A percentile compares a stretch with the other conserved stretches of the same genome.
These are phyloP conservation scores for Monopis laevigella DNA, from an alignment of 2,888 invertebrate genomes.

Conservation along the genomic window DNA sequence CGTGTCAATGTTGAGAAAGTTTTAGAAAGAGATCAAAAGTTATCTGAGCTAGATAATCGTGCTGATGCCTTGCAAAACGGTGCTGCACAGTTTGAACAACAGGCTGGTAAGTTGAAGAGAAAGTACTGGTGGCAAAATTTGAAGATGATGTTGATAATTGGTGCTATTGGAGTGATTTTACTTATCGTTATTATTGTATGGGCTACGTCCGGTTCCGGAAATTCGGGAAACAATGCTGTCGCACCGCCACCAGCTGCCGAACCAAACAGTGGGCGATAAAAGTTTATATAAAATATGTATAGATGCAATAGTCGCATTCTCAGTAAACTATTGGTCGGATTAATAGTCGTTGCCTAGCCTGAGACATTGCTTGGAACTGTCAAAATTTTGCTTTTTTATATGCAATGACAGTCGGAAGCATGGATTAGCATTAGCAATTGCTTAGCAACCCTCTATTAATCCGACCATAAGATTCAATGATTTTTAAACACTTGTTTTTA, in stretches of 20 bases:
- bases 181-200: constrained; percentile 84
- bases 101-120: constrained; percentile 94
- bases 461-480: too few relatives aligned
- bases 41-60: constrained; percentile 93
- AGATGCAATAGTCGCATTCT: too few relatives aligned
- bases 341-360: too few relatives aligned
- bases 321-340: too few relatives aligned
- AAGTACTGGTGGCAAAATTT: constrained; percentile 98
- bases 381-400: too few relatives aligned
- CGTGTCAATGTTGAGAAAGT: constrained; percentile 97
- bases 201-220: constrained; percentile 39
- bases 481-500: too few relatives aligned
- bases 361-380: too few relatives aligned
- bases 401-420: too few relatives aligned
- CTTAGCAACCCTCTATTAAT: too few relatives aligned
- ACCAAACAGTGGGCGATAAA: too few relatives aligned
- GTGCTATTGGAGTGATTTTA: constrained; percentile 82
- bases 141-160: constrained; percentile 95
- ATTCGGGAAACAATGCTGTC: constrained; percentile 21
- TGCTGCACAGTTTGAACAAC: constrained; percentile 96
- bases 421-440: too few relatives aligned
- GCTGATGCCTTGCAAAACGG: constrained; percentile 95
- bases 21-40: constrained; percentile 93
- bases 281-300: too few relatives aligned
- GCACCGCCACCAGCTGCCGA: constrained; percentile 8